A percentile compares a stretch with the other conserved stretches of the same genome.
phyloP scores from a whole-genome alignment of 2,888 invertebrate species.

The Andrena haemorrhoa region DNA sequence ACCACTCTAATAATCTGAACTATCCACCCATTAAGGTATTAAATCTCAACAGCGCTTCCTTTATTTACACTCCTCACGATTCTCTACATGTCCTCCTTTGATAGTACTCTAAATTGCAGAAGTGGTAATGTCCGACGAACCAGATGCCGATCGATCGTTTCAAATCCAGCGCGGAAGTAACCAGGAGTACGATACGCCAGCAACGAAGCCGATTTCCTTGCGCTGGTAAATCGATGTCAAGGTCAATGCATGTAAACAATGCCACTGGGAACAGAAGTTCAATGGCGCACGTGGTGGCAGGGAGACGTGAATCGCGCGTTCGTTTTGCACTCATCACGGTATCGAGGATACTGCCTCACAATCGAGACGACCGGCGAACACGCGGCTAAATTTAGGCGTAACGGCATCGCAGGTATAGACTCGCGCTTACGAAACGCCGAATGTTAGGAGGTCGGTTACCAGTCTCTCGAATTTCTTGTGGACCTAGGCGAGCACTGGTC shows the following conservation, averaged over 20 bases:
- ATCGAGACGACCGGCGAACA: background rate
- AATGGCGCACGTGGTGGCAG: background rate
- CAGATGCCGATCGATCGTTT: too few species aligned
- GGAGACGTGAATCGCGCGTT: background rate
- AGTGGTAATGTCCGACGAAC: too few species aligned
- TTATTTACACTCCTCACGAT: too few species aligned
- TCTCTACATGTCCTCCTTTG: too few species aligned
- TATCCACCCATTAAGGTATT: background rate
- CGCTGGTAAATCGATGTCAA: too few species aligned
- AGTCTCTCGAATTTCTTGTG: background rate
- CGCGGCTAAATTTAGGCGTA: slow-evolving; percentile 19
- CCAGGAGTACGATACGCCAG: too few species aligned
- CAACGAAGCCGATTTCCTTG: too few species aligned
- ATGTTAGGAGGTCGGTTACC: background rate
- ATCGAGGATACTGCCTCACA: background rate
- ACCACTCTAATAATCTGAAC: background rate
- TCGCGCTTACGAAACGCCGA: background rate
- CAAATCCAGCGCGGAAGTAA: too few species aligned
- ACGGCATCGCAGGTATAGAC: background rate
- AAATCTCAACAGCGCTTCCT: too few species aligned
- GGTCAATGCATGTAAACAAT: too few species aligned
- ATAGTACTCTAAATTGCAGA: too few species aligned
- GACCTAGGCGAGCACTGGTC: background rate
- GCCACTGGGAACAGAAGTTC: background rate
- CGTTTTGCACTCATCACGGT: background rate